Evolutionary conservation across 2,113 vertebrate genomes (phyloP), one percentile per base, ranked within the genome.

Genomic region (Ceyx cyanopectus): DNA sequence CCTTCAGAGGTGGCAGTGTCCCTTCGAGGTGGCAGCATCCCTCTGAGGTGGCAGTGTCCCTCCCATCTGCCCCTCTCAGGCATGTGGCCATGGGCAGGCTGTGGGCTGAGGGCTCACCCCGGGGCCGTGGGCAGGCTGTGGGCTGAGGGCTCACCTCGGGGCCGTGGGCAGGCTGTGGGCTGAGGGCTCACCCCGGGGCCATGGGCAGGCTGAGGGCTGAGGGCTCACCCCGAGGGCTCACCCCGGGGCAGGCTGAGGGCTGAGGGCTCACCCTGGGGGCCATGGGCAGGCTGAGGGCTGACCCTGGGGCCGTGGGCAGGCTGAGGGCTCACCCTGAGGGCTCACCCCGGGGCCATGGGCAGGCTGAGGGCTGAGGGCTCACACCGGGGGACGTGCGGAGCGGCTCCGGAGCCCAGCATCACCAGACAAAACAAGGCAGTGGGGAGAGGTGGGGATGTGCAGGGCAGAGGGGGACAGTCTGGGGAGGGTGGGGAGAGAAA

Each of bases 371-470:
- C 37, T 24, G n/a, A 32, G 74, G 2, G 16, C 5, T 26, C 1
- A 9, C 19, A 29, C 1, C 6, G 11, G 45, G 66, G 50, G 30
- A 45, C 2, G 0, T 4, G 22, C 30, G 7, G 85, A 30, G 7
- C 1, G 1, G 8, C 27, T 10, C 62, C 77, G 19, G 58, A 1
- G 0, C 13, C 3, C 4, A 11, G 5, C 3, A 0, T 40, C 6
- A 67, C 63, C 69, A 7, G 32, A 10, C 45, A 58, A 32, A 67
- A 45, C 7, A 26, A 5, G 50, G 77, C 48, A 46, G 40, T 3
- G 13, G 72, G 63, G 72, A 67, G 41, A 79, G 30, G n/a, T 1
- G 76, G 41, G 3, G 30, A 78, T 46, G 30, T 2, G 53, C 40
- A 30, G 58, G 56, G 66, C 1, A 3, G 41, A 51, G 34, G 34